Evolutionary conservation across 2,113 vertebrate species (phyloP), one percentile per base, ranked within the genome.

Genomic region (Catharus minimus): DNA sequence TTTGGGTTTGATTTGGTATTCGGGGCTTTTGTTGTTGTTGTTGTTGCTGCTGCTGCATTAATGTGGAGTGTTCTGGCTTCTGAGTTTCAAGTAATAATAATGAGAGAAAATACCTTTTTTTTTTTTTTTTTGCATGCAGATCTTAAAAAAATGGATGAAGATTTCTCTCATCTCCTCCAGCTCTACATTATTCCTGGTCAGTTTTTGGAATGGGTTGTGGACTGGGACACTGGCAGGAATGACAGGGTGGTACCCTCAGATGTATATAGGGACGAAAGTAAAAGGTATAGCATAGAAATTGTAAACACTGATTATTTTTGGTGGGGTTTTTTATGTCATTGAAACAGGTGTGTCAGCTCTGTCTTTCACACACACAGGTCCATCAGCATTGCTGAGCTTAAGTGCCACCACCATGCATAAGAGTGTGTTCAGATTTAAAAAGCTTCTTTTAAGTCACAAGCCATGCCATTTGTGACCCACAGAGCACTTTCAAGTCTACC

Each of bases 341-440:
- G 15, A 52, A 86, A 56, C 9, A 41, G 6, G 13, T 0, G 0
- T 46, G 6, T n/a, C 64, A 56, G 5, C 0, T 1, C 28, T 36
- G 41, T 46, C 44, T 83, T 86, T 64, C 57, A 52, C 21, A 89
- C 21, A 89, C 23, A 9, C 13, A 6, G 20, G 0, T 43, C 26
- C 15, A 64, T 76, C 39, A 65, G 44, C 7, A 8, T n/a, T 60
- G 18, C 64, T 57, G 77, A 61, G 21, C 7, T 88, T 43, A 32
- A 75, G 30, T 4, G 33, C 32, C 39, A 52, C 13, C 15, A 87
- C 66, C 27, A 11, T 10, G 38, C 38, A 38, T 38, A 38, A 38
- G 38, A 38, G 38, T 38, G 38, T 38, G 9, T 38, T 38, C 38
- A 38, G 38, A 38, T 38, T 38, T 10, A 38, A 38, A 38, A 38